Conservation (phyloP, 2,797 vertebrate genomes). For the Alosa sapidissima region DNA sequence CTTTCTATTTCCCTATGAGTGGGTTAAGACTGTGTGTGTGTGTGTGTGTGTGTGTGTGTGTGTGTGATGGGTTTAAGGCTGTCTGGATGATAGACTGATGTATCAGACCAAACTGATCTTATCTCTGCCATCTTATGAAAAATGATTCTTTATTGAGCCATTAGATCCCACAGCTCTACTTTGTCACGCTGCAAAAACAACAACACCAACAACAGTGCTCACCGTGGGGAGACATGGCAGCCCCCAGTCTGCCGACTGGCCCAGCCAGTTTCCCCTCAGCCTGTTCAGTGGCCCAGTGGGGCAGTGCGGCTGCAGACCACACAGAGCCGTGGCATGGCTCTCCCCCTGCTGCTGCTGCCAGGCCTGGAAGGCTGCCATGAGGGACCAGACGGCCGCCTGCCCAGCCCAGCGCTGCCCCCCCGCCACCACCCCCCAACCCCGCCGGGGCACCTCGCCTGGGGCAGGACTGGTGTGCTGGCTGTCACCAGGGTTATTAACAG, state of each 20-base stretch:
- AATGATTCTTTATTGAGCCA: neutral
- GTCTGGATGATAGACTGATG: too few relatives aligned
- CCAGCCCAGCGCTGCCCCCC: neutral
- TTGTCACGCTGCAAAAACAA: neutral
- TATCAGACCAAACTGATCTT: too few relatives aligned
- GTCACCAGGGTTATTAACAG: slow-evolving; percentile 24
- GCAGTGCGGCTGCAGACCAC: slow-evolving; percentile 5
- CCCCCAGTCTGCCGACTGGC: slow-evolving; percentile 3
- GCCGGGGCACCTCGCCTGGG: slow-evolving; percentile 29
- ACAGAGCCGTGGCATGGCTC: neutral
- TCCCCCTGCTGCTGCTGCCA: neutral
- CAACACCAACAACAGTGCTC: neutral
- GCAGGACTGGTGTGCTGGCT: slow-evolving; percentile 31
- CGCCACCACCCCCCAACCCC: slow-evolving; percentile 26
- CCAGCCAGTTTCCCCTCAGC: slow-evolving; percentile 6
- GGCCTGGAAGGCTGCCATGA: slow-evolving; percentile 12
- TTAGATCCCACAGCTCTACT: neutral
- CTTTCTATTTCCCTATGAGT: neutral
- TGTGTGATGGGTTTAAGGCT: neutral
- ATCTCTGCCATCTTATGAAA: too few relatives aligned
- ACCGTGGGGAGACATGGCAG: slow-evolving; percentile 3
- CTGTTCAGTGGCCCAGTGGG: neutral
- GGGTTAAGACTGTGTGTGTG: neutral
- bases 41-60: too few relatives aligned
- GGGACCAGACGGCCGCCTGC: neutral